Evolutionary conservation across 2,113 vertebrate genomes (phyloP), one percentile per base, ranked within the genome.

Genomic region (Misgurnus mizolepis): DNA sequence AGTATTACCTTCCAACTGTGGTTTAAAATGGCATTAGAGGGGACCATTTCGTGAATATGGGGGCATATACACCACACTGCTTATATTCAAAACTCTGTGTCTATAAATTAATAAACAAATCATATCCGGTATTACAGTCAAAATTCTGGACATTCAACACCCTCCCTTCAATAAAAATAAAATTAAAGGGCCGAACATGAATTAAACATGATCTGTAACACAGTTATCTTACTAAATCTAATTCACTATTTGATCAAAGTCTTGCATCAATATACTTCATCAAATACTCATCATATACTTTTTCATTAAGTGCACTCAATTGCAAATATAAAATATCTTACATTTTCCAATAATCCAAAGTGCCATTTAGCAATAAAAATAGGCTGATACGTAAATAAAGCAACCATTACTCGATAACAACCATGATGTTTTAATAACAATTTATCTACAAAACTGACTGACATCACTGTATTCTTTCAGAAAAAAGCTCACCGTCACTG

Each of bases 371-470:
- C 49, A 50, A 60, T 34, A 64, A 47, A 62, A 78, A 81, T 76
- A 49, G 50, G 79, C 73, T 68, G 11, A 78, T 75, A 34, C 27
- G 27, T 34, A 83, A 84, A 83, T 68, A 72, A 80, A 55, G 39
- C 61, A 40, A 47, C 39, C 67, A 27, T 67, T 71, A 50, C 55
- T 87, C 65, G 85, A 88, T 91, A 89, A 89, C 91, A 90, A 88
- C 60, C 88, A 80, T 93, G 88, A 94, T 95, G 92, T 95, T 96
- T 97, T 93, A 96, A 96, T 97, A 98, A 95, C 95, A 96, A 94
- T 95, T 95, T 93, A 96, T 94, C 95, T 98, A 97, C 95, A 97
- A 98, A 98, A 97, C 92, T 90, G 95, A 96, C 95, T 96, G 94
- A 95, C 95, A 94, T 94, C 93, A 94, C 95, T 95, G 92, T 94